Evolutionary conservation across 2,797 vertebrate genomes (phyloP), one percentile per base, ranked within the genome.

Genomic region (Bradypus variegatus): DNA sequence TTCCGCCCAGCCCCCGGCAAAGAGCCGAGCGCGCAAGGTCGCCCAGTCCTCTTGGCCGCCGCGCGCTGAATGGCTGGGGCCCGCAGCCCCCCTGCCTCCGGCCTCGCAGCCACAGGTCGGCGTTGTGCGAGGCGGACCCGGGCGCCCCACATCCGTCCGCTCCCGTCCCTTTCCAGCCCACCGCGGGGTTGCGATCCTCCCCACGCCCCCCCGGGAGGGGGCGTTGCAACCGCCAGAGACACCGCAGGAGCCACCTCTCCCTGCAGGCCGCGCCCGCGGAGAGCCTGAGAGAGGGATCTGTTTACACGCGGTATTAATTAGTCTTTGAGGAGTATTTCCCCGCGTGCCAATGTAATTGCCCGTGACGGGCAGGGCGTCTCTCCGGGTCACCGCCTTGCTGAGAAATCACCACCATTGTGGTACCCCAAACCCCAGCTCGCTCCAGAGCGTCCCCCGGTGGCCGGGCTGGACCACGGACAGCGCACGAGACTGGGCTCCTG

Each of bases 31-130:
- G 72, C 80, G 79, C 94, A 94, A 96, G 96, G 96, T 96, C 96
- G 95, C 53, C 79, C 90, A 95, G 96, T 95, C 94, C 96, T 94
- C 82, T 70, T 6, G 19, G 88, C 67, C 65, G 67, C 6, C 36
- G 64, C 41, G 62, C 69, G 45, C 93, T 90, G 90, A 92, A 90
- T 94, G 94, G 93, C 94, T 88, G 92, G 91, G 29, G 90, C 12
- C 90, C 38, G 27, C 86, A 45, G 83, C 86, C 64, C 78, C 90
- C 86, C 83, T 25, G 88, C 84, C 84, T 72, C 50, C 7, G 77
- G 64, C 86, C 78, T 2, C 6, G 72, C 83, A 95, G 95, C 96
- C 83, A 95, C 96, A 96, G 95, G 96, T 96, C 94, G 21, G 62
- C 3, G 10, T 78, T 11, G 45, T 84, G 10, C 6, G 31, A 78